Evolutionary conservation across 2,888 invertebrate genomes (phyloP), one percentile per base, ranked within the genome.

Genomic region (Herminia tarsipennalis): DNA sequence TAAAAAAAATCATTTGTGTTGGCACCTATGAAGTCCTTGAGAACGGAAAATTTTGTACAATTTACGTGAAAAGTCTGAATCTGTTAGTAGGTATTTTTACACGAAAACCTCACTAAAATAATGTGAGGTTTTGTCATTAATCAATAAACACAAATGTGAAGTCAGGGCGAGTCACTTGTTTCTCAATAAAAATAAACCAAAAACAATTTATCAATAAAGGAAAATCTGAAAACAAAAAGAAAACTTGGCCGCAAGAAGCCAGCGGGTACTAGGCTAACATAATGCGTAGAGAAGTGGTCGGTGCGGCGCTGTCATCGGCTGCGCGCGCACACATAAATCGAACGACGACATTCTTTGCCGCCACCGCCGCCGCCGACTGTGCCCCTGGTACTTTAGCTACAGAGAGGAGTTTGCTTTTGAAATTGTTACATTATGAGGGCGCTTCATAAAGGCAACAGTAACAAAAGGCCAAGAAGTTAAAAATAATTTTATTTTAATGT

Each of bases 271-370:
- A 81, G 78, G 74, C 59, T 47, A 65, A 58, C 77, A 81, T 76
- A 71, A n/a, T 66, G 75, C 76, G 78, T 75, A 78, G 75, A 78
- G 78, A 66, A 76, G 82, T 81, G 73, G 74, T 73, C 71, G 71
- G 67, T 75, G 78, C 74, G 65, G 70, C 56, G 77, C 78, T 84
- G 86, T 84, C 85, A 83, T 73, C 75, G 76, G 58, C 56, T 66
- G 65, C 72, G 73, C 70, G 79, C 78, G 76, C 75, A 62, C 78
- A 76, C 81, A 86, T 86, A 83, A 85, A 86, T 83, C 76, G 78
- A 57, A 45, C 70, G 73, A 68, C 78, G 83, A 83, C 85, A 86
- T 86, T 86, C 86, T 86, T 86, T 86, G 83, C 78, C 64, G 69
- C 70, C 72, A 76, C 78, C 78, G 80, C 81, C 77, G 74, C 76